Percentiles rank a stretch among this genome's conserved stretches.
Conservation (phyloP, 1,140 invertebrate species). For the Micrasema minimum region DNA sequence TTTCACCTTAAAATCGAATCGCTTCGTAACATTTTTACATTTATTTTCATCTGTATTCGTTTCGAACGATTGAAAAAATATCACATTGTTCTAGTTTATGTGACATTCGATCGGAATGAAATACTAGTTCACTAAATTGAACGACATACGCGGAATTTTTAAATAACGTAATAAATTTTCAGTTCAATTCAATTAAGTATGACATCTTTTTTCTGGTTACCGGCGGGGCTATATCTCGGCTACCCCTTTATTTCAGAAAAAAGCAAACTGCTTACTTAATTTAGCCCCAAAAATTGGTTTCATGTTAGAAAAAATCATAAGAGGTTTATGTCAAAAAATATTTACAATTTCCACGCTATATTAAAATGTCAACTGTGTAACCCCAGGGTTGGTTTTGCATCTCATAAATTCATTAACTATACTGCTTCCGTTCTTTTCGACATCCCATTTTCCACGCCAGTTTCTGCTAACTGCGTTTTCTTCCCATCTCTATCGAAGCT, state of each 20-base stretch:
- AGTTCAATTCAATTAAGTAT: slow-evolving; percentile 31
- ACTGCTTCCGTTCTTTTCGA: slow-evolving; percentile 37
- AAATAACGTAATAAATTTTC: slow-evolving; percentile 20
- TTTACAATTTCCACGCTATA: slow-evolving; percentile 8
- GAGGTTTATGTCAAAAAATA: slow-evolving; percentile 11
- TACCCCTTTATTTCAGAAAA: slow-evolving; percentile 16
- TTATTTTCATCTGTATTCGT: slow-evolving; percentile 9
- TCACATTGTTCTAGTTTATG: background rate
- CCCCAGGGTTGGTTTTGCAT: slow-evolving; percentile 38
- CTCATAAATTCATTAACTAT: slow-evolving; percentile 42
- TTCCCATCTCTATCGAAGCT: slow-evolving; percentile 26
- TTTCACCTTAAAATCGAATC: slow-evolving; percentile 36
- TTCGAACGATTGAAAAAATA: slow-evolving; percentile 8
- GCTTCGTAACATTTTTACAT: slow-evolving; percentile 18
- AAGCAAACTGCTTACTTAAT: slow-evolving; percentile 30
- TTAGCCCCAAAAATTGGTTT: slow-evolving; percentile 17
- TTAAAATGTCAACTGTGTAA: slow-evolving; percentile 37
- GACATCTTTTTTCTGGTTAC: slow-evolving; percentile 6
- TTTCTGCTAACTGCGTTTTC: slow-evolving; percentile 39
- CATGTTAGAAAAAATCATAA: background rate
- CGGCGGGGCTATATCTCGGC: background rate
- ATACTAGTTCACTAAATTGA: background rate
- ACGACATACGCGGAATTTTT: slow-evolving; percentile 4
- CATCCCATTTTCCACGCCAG: slow-evolving; percentile 36
- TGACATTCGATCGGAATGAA: slow-evolving; percentile 19